Conservation (phyloP, 1,140 invertebrate genomes). For the Druon quercuslanigerum region DNA sequence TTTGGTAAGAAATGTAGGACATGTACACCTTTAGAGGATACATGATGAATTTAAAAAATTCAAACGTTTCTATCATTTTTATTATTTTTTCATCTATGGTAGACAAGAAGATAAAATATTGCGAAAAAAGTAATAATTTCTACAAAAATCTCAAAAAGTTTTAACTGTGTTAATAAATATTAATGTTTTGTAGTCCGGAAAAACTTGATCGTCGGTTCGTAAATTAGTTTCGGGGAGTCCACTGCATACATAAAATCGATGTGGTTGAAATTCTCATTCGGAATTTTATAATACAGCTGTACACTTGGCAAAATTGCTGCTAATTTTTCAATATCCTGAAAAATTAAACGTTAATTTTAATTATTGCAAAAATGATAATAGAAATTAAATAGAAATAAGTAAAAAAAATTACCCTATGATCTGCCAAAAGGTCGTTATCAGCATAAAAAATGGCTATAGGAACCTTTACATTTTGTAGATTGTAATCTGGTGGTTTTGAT, state of each 20-base stretch:
- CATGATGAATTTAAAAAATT: no score
- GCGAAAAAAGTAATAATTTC: no score
- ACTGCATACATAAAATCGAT: conserved; percentile 83
- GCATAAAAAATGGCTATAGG: conserved; percentile 83
- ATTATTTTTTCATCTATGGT: no score
- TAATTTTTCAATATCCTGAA: conserved; percentile 79
- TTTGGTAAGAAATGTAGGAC: no score
- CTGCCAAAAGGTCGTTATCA: conserved; percentile 81
- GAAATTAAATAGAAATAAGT: neutral
- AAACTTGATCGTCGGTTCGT: conserved; percentile 58
- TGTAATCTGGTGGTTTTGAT: conserved; percentile 77
- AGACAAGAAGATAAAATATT: no score
- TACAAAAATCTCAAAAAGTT: no score
- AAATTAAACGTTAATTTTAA: conserved; percentile 24
- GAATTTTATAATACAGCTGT: conserved; percentile 73
- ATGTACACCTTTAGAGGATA: no score
- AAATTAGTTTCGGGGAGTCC: conserved; percentile 57
- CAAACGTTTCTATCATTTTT: no score
- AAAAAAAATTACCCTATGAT: conserved; percentile 49
- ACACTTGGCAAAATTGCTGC: conserved; percentile 71
- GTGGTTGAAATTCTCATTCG: conserved; percentile 80
- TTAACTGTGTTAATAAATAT: no score
- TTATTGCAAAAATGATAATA: neutral
- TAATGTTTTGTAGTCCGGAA: conserved; percentile 42
- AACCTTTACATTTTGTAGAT: conserved; percentile 78